These are phyloP conservation scores for Asbolus verrucosus DNA, from an alignment of 1,140 invertebrate genomes.

Conservation along the genomic window DNA sequence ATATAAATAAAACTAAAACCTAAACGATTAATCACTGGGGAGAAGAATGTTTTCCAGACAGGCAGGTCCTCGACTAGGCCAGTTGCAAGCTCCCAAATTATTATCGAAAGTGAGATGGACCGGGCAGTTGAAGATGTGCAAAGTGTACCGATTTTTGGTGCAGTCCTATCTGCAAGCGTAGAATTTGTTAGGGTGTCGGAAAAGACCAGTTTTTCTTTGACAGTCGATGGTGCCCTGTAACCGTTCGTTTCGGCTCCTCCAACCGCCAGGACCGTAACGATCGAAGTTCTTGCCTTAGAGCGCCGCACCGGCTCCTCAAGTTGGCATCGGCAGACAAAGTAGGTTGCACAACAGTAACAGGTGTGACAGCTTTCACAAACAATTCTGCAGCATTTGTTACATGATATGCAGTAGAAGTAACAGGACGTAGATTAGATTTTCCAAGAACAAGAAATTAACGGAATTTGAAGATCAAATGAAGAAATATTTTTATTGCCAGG, in stretches of 20 bases:
- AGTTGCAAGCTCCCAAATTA: constrained; percentile 82
- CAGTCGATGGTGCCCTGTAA: constrained; percentile 76
- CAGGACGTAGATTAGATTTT: too few relatives aligned
- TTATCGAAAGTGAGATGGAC: constrained; percentile 84
- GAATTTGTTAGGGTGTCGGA: constrained; percentile 88
- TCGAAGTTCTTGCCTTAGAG: constrained; percentile 63
- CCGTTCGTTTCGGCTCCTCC: constrained; percentile 69
- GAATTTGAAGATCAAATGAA: too few relatives aligned
- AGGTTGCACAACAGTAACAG: constrained; percentile 35
- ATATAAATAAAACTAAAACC: constrained; percentile 30
- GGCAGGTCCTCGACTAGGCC: constrained; percentile 83
- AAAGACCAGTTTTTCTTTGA: constrained; percentile 81
- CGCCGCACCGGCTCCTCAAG: constrained; percentile 51
- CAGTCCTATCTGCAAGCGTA: constrained; percentile 88
- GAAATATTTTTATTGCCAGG: too few relatives aligned
- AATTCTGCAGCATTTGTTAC: constrained; percentile 48
- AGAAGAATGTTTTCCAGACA: constrained; percentile 78
- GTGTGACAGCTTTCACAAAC: constrained; percentile 45
- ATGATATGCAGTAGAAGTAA: constrained; percentile 49
- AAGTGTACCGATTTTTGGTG: constrained; percentile 81
- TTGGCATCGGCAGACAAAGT: too few relatives aligned
- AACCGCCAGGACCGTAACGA: constrained; percentile 69
- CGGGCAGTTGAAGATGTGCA: constrained; percentile 85
- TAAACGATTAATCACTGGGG: constrained; percentile 56
- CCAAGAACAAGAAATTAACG: too few relatives aligned